Base-by-base conservation (phyloP, 2,888 invertebrate genomes). In the Xestobium rufovillosum region DNA sequence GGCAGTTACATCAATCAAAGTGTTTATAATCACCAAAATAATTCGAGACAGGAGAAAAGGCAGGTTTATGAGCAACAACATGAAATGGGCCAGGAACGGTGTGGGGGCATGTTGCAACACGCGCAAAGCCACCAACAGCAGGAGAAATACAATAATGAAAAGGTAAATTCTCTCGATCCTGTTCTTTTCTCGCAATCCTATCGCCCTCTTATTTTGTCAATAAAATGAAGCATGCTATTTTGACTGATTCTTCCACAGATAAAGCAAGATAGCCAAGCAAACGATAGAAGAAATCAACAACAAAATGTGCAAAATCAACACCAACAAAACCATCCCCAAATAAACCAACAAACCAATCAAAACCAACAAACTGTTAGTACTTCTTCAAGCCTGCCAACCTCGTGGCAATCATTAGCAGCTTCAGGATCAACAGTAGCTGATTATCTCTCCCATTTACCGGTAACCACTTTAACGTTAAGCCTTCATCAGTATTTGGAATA, bases 401-500 rank as follows among this genome's bases (percentile, higher is more conserved):
- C 80, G 1, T 84, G 83, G 83, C 83, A 83, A 60, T 75, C 80
- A 1, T 64, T 83, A 25, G 73, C 67, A 1, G 55, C 69, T 17
- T 61, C 68, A 4, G 84, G 85, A 35, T 81, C 84, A 1, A 83
- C 86, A 0, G 87, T 88, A 4, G 87, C 86, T 6, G 87, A 88
- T 65, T 88, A 88, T 62, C 71, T 88, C 40, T 85, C 86, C 4
- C 84, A 87, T 42, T 65, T 88, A 46, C 80, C 82, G 30, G 78
- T 81, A 34, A 78, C 78, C 26, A 80, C 80, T 14, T 60, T 82
- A 48, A 87, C 87, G 0, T 65, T 88, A 36, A 85, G 85, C 14
- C 66, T 88, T 34, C 88, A 88, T 59, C 87, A 88, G 60, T 80
- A 88, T 50, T 71, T 88, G 23, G 87, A 86, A 62, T 87, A 87